Base-by-base conservation (phyloP, 2,113 vertebrate genomes). In the Perccottus glenii region DNA sequence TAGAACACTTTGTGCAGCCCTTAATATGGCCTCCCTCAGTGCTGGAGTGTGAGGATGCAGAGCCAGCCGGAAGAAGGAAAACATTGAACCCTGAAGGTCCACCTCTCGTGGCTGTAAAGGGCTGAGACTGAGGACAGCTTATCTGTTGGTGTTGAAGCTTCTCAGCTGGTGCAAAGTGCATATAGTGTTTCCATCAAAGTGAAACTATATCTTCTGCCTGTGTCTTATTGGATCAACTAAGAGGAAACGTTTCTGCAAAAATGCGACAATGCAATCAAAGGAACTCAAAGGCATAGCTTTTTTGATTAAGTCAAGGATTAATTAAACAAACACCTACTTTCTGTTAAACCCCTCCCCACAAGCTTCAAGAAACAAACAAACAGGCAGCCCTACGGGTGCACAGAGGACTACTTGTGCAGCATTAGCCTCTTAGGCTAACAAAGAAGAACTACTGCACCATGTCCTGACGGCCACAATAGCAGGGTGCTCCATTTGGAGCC, bases 361-460 rank as follows among this genome's bases (percentile, higher is more conserved):
- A 75, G 74, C 75, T 77, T 70, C 50, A 70, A 64, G 75, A 87
- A 81, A 84, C 77, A 84, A 90, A 85, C 83, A 87, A 88, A 78
- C 82, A 84, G 78, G 72, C 67, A 57, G 49, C n/a, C 67, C 48
- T 32, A 27, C 65, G 63, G 19, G 73, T 61, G 68, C 66, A 86
- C 83, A 85, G 81, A 84, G 76, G 64, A 68, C n/a, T 14, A 38
- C 71, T 89, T 92, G 83, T 87, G 82, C 46, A 36, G 78, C 62
- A 32, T 87, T 78, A 87, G 86, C 81, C 66, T 83, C 79, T 83
- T 55, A 72, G 62, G 81, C 84, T 86, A 85, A 87, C 84, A 79
- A 82, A 86, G 73, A 73, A 62, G 55, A 72, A 75, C 69, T 14
- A 61, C 59, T 70, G 77, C 67, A 55, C 51, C 15, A 5, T 66